Percentiles rank a stretch among this genome's conserved stretches.
Conservation (phyloP, 2,797 vertebrate species). For the Phalanger gymnotis region DNA sequence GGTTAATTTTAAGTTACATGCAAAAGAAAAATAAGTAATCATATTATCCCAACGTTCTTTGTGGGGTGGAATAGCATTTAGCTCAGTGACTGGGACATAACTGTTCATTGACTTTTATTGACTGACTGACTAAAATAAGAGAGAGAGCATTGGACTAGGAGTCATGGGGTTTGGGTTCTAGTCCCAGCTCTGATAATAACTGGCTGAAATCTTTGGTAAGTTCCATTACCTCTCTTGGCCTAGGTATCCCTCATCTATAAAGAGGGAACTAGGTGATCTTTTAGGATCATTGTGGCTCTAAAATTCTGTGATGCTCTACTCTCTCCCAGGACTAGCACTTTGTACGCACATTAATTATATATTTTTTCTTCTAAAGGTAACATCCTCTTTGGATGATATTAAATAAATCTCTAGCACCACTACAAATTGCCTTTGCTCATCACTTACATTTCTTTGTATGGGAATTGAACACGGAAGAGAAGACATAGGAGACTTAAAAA, state of each 20-base stretch:
- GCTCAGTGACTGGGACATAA: background rate
- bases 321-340: conserved; percentile 23
- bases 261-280: background rate
- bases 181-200: background rate
- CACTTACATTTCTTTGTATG: background rate
- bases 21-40: background rate
- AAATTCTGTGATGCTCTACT: background rate
- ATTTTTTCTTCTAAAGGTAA: conserved; percentile 19
- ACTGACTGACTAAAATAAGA: background rate
- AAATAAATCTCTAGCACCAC: background rate
- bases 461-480: conserved; percentile 11
- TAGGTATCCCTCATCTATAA: background rate
- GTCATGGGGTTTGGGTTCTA: background rate
- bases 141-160: background rate
- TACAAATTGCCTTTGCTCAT: background rate
- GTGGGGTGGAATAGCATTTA: background rate
- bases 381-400: conserved; percentile 7
- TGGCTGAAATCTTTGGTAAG: background rate
- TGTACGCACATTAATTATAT: background rate
- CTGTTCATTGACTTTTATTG: background rate
- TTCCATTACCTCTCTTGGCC: background rate
- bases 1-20: background rate
- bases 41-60: background rate
- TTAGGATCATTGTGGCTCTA: conserved; percentile 21
- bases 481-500: background rate